Conservation (phyloP, 2,113 vertebrate species). For the Saccopteryx leptura region DNA sequence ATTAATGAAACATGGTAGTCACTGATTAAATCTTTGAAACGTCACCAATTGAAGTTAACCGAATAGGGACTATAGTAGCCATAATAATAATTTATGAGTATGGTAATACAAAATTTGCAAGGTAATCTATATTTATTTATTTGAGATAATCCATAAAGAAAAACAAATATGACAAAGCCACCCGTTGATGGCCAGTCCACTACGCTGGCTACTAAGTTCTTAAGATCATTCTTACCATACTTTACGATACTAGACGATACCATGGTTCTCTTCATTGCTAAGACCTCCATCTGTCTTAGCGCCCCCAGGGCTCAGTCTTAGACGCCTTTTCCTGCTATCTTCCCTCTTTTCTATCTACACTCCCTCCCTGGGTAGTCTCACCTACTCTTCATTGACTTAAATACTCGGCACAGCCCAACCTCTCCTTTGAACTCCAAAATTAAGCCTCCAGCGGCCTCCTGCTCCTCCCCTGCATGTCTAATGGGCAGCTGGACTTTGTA, state of each 20-base stretch:
- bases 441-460: too few relatives aligned
- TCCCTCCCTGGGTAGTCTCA: too few relatives aligned
- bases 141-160: neutral
- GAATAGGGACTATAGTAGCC: neutral
- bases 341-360: too few relatives aligned
- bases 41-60: neutral
- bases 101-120: neutral
- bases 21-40: neutral
- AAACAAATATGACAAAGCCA: neutral
- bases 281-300: neutral
- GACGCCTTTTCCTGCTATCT: too few relatives aligned
- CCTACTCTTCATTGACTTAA: neutral
- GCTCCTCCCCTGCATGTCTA: neutral
- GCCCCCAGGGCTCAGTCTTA: neutral
- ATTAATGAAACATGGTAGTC: neutral
- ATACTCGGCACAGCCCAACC: neutral
- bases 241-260: neutral
- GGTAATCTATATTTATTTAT: neutral
- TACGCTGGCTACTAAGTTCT: neutral
- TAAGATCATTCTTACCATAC: neutral
- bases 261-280: rapidly evolving
- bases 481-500: rapidly evolving
- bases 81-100: neutral
- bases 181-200: neutral
- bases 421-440: neutral